Conservation (phyloP, 2,888 invertebrate genomes). For the Spisula solida region DNA sequence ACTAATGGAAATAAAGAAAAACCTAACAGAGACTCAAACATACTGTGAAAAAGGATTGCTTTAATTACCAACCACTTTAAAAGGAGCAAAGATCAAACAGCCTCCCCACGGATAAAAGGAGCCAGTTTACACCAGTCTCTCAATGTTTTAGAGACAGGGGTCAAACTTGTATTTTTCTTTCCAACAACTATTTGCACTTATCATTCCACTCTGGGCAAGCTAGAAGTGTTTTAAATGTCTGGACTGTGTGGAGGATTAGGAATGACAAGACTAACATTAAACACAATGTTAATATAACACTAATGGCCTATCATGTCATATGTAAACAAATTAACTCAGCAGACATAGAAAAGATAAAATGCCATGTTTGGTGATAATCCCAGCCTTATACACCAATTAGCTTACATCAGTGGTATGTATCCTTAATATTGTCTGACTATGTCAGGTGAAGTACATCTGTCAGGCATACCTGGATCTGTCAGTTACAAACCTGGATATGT, state of each 20-base stretch:
- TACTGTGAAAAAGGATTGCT: neutral
- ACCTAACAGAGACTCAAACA: neutral
- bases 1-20: neutral
- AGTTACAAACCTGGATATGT: neutral
- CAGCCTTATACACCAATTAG: neutral
- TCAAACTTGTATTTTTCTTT: constrained; percentile 23
- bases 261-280: constrained; percentile 37
- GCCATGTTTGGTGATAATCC: neutral
- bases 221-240: constrained; percentile 31
- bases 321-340: constrained; percentile 44
- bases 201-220: constrained; percentile 34
- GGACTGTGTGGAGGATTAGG: constrained; percentile 20
- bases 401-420: constrained; percentile 5
- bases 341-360: constrained; percentile 28
- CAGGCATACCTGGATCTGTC: neutral
- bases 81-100: neutral
- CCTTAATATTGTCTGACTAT: neutral
- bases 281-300: constrained; percentile 39
- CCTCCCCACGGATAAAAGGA: neutral
- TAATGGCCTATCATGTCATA: constrained; percentile 46
- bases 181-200: constrained; percentile 33
- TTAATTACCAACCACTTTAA: constrained; percentile 11
- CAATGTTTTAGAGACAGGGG: neutral
- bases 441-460: neutral
- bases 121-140: neutral